Base-by-base conservation (phyloP, 2,113 vertebrate genomes). In the Amblyornis subalaris region DNA sequence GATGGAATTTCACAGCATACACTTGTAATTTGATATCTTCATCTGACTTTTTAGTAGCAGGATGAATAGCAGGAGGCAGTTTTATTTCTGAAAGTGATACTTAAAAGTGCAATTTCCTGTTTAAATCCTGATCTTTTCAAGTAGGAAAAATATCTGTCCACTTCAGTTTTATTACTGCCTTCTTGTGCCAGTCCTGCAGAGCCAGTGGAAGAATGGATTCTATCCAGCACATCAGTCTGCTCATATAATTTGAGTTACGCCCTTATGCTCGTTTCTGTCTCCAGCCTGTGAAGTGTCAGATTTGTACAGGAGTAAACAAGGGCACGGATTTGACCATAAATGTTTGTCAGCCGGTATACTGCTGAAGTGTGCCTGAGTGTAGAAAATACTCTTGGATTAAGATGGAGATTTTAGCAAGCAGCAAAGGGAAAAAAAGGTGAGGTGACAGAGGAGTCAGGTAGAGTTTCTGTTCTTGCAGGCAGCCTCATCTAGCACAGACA, bases 21-120 rank as follows among this genome's bases (percentile, higher is more conserved):
- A n/a, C 13, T 61, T 93, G 80, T 66, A 77, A 91, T 91, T 71
- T 92, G 85, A 38, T 79, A 80, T 85, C 78, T 89, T 88, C 71
- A 62, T 75, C 51, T 95, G 77, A 76, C 73, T 74, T 74, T 74
- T 90, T 74, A 81, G 75, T 95, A 91, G 83, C 33, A 9, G 55
- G 65, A 70, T 70, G 79, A 86, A 65, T 94, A 96, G 84, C 89
- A 81, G 75, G 84, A 86, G 92, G 91, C 78, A 89, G 62, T 87
- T 94, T 82, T 93, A 85, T 74, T 88, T 88, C 89, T 96, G 89
- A 93, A 94, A 72, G 65, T 62, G 74, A 88, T 89, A 92, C 72
- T 92, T 88, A 87, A 80, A 94, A 89, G 66, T 84, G 88, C 86
- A 88, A 91, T 89, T 95, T 88, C 85, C 92, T 86, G 73, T 85